Percentiles rank a stretch among this genome's conserved stretches.
Evolutionary conservation across 2,888 invertebrate species (phyloP).

Genomic region (Linnaemya vulpina): DNA sequence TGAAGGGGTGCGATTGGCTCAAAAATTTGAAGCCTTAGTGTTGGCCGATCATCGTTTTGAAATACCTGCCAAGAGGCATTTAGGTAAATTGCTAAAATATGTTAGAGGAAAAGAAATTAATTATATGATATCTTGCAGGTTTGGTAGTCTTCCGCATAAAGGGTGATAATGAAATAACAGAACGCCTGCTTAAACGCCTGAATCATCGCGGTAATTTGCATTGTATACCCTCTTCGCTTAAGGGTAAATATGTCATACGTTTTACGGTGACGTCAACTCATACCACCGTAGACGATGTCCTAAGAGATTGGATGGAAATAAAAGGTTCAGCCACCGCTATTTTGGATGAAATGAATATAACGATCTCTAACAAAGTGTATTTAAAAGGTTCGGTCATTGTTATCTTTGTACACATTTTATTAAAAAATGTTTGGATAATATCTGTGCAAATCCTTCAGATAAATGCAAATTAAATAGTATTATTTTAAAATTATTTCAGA

Average conservation of each 20-base stretch:
- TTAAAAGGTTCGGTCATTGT: conserved; percentile 86
- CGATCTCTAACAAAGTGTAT: conserved; percentile 86
- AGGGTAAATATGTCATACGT: conserved; percentile 92
- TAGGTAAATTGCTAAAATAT: conserved; percentile 81
- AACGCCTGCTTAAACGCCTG: conserved; percentile 92
- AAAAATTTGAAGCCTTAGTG: conserved; percentile 94
- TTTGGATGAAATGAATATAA: conserved; percentile 86
- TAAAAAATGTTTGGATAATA: no score
- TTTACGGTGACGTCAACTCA: conserved; percentile 96
- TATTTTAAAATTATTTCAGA: conserved; percentile 83
- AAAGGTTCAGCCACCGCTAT: conserved; percentile 89
- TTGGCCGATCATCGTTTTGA: conserved; percentile 93
- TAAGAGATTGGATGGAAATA: conserved; percentile 94
- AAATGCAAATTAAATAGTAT: neutral
- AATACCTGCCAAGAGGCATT: conserved; percentile 92
- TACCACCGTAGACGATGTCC: conserved; percentile 90
- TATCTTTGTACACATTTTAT: no score
- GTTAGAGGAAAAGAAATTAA: neutral
- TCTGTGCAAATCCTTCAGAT: neutral
- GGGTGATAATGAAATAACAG: conserved; percentile 94
- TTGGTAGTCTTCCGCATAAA: conserved; percentile 95
- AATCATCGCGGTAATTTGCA: conserved; percentile 95
- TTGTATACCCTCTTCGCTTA: conserved; percentile 96
- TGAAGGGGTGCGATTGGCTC: conserved; percentile 94
- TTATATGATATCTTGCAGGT: conserved; percentile 82